Conservation (phyloP, 2,888 invertebrate species). For the Lamellibrachia columna region DNA sequence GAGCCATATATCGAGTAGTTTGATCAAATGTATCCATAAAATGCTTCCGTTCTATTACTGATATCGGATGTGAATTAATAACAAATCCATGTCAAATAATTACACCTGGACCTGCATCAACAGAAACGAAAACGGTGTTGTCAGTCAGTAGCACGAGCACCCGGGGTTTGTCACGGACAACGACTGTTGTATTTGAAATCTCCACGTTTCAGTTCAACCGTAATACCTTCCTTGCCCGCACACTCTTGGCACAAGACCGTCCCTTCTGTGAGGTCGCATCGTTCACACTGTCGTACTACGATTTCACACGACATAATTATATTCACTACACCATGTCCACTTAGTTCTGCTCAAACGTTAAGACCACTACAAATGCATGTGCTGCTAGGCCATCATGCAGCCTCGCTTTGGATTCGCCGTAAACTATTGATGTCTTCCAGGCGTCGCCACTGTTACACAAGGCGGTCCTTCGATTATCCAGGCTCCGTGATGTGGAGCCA, state of each 20-base stretch:
- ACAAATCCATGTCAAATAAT: not conserved
- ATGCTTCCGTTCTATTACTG: not conserved
- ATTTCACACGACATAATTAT: not conserved
- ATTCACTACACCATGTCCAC: not conserved
- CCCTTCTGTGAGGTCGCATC: constrained; percentile 3
- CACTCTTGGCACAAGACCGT: constrained; percentile 12
- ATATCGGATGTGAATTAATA: not conserved
- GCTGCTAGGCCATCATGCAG: constrained; percentile 7
- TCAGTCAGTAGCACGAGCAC: not conserved
- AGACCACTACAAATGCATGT: constrained; percentile 11
- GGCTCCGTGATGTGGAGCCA: not conserved
- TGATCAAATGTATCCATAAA: not conserved
- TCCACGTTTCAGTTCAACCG: constrained; percentile 7
- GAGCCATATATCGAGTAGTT: not conserved
- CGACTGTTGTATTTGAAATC: constrained; percentile 16
- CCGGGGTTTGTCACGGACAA: not conserved
- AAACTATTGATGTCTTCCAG: not conserved
- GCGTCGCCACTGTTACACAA: not conserved
- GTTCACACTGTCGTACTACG: constrained; percentile 11
- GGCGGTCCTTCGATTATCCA: not conserved
- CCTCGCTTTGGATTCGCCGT: constrained; percentile 16
- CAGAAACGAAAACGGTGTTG: not conserved
- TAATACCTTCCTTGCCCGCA: constrained; percentile 6
- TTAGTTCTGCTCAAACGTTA: not conserved
- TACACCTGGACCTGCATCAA: not conserved